phyloP scores from a whole-genome alignment of 2,797 vertebrate genomes.

The Cichlasoma orientale region DNA sequence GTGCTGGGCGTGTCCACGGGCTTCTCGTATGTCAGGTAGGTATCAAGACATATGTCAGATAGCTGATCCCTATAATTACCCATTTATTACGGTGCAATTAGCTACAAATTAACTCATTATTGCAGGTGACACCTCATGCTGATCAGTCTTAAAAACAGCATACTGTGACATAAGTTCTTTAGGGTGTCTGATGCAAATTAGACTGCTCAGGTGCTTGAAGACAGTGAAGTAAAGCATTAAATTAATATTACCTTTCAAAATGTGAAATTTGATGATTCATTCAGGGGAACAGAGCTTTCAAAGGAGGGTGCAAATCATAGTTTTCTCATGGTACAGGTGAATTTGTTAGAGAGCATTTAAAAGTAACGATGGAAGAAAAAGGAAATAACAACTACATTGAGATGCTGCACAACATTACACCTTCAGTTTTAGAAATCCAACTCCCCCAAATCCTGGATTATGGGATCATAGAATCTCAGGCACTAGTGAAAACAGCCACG shows the following conservation, averaged over 20 bases:
- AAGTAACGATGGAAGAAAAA: conserved; percentile 37
- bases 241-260: neutral
- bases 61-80: conserved; percentile 59
- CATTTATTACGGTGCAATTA: conserved; percentile 55
- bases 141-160: neutral
- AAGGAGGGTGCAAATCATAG: neutral
- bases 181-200: conserved; percentile 33
- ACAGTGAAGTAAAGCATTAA: conserved; percentile 9
- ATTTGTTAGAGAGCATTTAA: conserved; percentile 13
- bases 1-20: conserved; percentile 23
- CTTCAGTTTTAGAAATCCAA: conserved; percentile 62
- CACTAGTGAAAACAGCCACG: conserved; percentile 69
- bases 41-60: conserved; percentile 35
- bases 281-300: neutral
- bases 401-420: conserved; percentile 60
- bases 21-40: conserved; percentile 45
- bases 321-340: neutral
- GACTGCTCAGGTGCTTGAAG: conserved; percentile 7
- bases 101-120: conserved; percentile 56
- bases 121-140: conserved; percentile 28
- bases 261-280: neutral
- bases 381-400: conserved; percentile 52
- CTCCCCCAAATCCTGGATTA: conserved; percentile 70
- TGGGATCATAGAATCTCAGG: conserved; percentile 66
- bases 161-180: conserved; percentile 38